These are phyloP conservation scores for Hypocryptadius cinnamomeus DNA, from an alignment of 2,113 vertebrate species.

Conservation along the genomic window DNA sequence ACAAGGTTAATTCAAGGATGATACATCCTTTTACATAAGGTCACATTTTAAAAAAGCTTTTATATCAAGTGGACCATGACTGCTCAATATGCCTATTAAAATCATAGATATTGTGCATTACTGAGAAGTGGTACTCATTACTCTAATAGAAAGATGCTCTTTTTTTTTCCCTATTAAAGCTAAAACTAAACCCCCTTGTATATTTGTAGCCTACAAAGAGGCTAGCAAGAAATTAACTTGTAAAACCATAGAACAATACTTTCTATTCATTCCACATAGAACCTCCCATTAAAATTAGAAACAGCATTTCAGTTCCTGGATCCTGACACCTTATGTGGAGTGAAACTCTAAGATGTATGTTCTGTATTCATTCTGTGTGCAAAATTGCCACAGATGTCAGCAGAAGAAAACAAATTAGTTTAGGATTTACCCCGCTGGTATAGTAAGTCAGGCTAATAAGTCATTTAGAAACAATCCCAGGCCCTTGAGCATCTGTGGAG, in stretches of 20 bases:
- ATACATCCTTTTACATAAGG: background rate
- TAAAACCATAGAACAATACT: background rate
- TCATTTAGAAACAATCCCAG: background rate
- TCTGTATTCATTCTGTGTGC: background rate
- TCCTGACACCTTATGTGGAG: background rate
- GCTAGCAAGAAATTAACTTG: background rate
- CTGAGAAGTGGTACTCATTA: background rate
- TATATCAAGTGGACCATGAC: background rate
- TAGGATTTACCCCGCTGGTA: background rate
- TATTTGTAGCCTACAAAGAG: background rate
- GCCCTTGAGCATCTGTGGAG: background rate
- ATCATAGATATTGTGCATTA: background rate
- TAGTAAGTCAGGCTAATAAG: background rate
- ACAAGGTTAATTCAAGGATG: background rate
- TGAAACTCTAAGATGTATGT: background rate
- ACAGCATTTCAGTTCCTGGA: background rate
- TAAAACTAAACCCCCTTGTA: background rate
- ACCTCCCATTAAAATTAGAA: background rate
- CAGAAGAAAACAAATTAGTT: slow-evolving; percentile 5
- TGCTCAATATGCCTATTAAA: background rate
- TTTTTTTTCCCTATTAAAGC: background rate
- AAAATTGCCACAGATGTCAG: background rate
- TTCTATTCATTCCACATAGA: background rate
- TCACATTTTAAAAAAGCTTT: background rate
- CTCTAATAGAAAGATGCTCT: background rate